phyloP scores from a whole-genome alignment of 2,797 vertebrate genomes.

The Sebastes matsubarae region DNA sequence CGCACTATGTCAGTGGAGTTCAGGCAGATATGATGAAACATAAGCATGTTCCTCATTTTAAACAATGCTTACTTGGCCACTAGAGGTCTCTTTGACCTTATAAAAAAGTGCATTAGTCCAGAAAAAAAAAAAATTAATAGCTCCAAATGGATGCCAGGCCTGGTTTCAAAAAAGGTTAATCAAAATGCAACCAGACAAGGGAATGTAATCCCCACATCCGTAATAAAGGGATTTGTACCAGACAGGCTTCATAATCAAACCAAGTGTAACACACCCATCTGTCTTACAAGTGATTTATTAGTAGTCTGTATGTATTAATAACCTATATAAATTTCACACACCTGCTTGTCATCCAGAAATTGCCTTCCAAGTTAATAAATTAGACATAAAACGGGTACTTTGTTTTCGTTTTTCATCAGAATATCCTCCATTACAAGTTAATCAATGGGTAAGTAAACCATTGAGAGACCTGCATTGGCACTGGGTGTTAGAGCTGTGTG shows the following conservation, averaged over 20 bases:
- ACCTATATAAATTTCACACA: not conserved
- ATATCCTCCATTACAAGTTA: not conserved
- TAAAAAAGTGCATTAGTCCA: not conserved
- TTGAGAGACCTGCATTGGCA: not conserved
- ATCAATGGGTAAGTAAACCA: not conserved
- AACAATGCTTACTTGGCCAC: not conserved
- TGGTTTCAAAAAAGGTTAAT: not conserved
- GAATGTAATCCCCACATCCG: not conserved
- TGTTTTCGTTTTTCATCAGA: not conserved
- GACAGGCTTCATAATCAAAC: not conserved
- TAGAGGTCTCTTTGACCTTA: not conserved
- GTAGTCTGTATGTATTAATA: not conserved
- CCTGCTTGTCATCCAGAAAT: not conserved
- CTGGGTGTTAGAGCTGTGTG: not conserved
- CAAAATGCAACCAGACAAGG: not conserved
- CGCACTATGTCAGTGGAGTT: not conserved
- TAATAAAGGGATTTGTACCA: not conserved
- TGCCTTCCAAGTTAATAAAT: not conserved
- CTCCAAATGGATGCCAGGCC: not conserved
- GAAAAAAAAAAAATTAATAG: not conserved
- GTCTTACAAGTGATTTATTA: not conserved
- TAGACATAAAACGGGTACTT: not conserved
- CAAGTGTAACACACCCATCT: not conserved
- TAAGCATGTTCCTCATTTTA: not conserved
- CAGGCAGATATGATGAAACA: not conserved